Evolutionary conservation across 1,140 invertebrate genomes (phyloP).

Genomic region (Lepidurus arcticus): DNA sequence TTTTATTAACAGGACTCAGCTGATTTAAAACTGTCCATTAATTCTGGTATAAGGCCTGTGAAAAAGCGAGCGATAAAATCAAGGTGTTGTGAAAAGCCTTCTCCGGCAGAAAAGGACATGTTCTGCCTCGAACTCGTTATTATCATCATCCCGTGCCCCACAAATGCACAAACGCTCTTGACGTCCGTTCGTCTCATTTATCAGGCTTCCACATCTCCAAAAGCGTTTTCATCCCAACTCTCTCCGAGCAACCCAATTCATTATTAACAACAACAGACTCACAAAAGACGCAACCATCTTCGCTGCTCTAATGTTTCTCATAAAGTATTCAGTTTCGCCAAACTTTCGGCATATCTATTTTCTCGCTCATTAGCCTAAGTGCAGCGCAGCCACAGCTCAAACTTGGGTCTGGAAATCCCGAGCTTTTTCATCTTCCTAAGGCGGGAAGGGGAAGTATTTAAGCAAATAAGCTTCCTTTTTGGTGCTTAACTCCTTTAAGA

Average conservation of each 20-base stretch:
- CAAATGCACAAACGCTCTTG: background rate
- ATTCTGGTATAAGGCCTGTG: background rate
- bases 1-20: background rate
- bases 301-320: too few species aligned
- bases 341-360: too few species aligned
- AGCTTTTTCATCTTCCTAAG: background rate
- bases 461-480: conserved; percentile 16
- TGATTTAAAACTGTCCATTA: background rate
- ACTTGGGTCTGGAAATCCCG: background rate
- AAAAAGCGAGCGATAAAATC: background rate
- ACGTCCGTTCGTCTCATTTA: background rate
- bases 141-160: background rate
- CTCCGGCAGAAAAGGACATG: background rate
- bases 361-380: too few species aligned
- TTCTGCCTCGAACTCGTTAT: background rate
- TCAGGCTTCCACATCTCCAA: background rate
- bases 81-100: background rate
- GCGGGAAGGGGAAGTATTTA: background rate
- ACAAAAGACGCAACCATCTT: background rate
- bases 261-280: background rate
- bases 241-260: conserved; percentile 9
- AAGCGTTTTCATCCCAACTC: background rate
- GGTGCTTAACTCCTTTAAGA: background rate
- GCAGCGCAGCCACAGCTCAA: too few species aligned
- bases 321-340: too few species aligned